Base-by-base conservation (phyloP, 2,113 vertebrate species). In the Australoheros scitulus region DNA sequence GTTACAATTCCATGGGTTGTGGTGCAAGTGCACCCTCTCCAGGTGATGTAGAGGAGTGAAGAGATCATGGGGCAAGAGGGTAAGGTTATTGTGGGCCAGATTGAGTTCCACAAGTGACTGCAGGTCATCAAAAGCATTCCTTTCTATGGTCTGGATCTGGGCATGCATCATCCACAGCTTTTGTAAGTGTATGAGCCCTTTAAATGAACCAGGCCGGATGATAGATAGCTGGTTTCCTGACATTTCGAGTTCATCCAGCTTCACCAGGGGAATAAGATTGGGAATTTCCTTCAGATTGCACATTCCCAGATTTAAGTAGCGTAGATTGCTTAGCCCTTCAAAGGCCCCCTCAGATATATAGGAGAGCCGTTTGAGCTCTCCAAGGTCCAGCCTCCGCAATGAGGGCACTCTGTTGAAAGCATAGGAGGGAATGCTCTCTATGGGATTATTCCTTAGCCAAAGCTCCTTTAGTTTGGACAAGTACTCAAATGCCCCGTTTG, bases 91-190 rank as follows among this genome's bases (percentile, higher is more conserved):
- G 93, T 99, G 98, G 83, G 98, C 98, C 94, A 99, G 93, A 88
- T 99, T 99, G 88, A 99, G 97, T 95, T 99, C 98, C 87, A 99
- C 97, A 13, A 99, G 96, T 14, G 98, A 99, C 93, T 99, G 98
- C 90, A 99, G 97, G 93, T 99, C 99, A 92, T 99, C 98, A 11
- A 99, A 99, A 87, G 98, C 97, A 94, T 99, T 99, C 90, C 98
- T 96, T 92, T 99, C 98, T 93, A 99, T 99, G 91, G 96, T 97
- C 94, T 99, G 98, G 91, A 99, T 98, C 94, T 99, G 98, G 68
- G 98, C 98, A 91, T 99, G 98, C 95, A 99, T 99, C 97, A 99
- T 99, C 98, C 98, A 99, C 87, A 99, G 92, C 96, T 99, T 99
- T 92, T 99, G 98, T 92, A 99, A 96, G 93, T 99, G 97, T 92